phyloP scores from a whole-genome alignment of 2,888 invertebrate genomes.

The Patella ulyssiponensis region DNA sequence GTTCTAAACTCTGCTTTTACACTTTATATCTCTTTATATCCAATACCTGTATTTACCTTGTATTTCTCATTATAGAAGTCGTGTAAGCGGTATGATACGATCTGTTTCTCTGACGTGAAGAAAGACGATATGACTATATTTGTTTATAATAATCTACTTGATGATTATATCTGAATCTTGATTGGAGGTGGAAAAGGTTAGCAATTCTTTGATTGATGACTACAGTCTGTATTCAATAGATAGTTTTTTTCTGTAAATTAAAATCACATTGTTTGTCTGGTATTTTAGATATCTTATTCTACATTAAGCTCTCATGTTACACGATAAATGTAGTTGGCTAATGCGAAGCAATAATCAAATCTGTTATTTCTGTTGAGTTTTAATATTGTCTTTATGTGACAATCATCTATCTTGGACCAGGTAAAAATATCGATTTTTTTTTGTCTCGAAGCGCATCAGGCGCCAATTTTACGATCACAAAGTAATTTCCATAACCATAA shows the following conservation, averaged over 20 bases:
- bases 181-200: not conserved
- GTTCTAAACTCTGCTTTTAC: no score
- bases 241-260: not conserved
- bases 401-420: not conserved
- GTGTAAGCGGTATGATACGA: no score
- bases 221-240: not conserved
- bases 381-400: slow-evolving; percentile 2
- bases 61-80: no score
- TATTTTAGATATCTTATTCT: not conserved
- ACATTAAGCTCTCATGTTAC: slow-evolving; percentile 1
- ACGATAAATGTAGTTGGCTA: slow-evolving; percentile 1
- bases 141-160: no score
- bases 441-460: slow-evolving; percentile 12
- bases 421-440: slow-evolving; percentile 7
- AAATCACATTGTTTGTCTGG: not conserved
- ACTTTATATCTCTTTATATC: no score
- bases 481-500: slow-evolving; percentile 11
- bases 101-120: no score
- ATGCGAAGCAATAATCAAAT: slow-evolving; percentile 8
- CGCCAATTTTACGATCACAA: slow-evolving; percentile 2
- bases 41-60: no score
- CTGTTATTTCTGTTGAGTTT: no score
- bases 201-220: slow-evolving; percentile 4
- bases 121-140: no score
- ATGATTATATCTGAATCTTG: no score